Base-by-base conservation (phyloP, 2,113 vertebrate species). In the Sebastes fasciatus region DNA sequence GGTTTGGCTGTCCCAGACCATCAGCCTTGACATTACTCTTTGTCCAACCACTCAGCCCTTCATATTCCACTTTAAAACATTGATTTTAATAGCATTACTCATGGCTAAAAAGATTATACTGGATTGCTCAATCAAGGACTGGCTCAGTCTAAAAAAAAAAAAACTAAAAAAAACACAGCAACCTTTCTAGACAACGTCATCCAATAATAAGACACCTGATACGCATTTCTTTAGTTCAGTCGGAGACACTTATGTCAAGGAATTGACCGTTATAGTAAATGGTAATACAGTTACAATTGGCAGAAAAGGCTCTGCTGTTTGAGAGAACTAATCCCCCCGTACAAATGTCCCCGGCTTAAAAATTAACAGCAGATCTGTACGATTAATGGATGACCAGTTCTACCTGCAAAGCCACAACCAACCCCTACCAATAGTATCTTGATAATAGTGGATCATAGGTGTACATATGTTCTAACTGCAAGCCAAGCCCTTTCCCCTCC, bases 181-280 rank as follows among this genome's bases (percentile, higher is more conserved):
- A 58, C 7, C 4, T n/a, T 19, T 60, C 13, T 6, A 34, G 63
- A 14, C 4, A 34, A 51, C 1, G 12, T 23, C 49, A 61, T 43
- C 62, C 55, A 43, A 43, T 62, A 62, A 11, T 13, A 43, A 70
- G 45, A 52, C 48, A 80, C 17, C 42, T 21, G 23, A 65, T 65
- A 51, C 11, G 0, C 51, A 55, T 21, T 73, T 80, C 49, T 51
- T 69, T 26, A 3, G 4, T 17, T 23, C 8, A 60, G 23, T 48
- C 43, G 3, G 21, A 67, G 10, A 58, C 40, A 34, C 6, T 34
- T 26, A 1, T 3, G n/a, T 34, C 5, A 19, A 46, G 21, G n/a
- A 40, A 67, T 3, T 42, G 17, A 68, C 1, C 1, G 7, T 49
- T 49, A 40, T 2, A 42, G 12, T 51, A 60, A 68, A 49, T 21